These are phyloP conservation scores for Ricordea florida DNA, from an alignment of 92 coral and sea anemone genomes.

Conservation along the genomic window DNA sequence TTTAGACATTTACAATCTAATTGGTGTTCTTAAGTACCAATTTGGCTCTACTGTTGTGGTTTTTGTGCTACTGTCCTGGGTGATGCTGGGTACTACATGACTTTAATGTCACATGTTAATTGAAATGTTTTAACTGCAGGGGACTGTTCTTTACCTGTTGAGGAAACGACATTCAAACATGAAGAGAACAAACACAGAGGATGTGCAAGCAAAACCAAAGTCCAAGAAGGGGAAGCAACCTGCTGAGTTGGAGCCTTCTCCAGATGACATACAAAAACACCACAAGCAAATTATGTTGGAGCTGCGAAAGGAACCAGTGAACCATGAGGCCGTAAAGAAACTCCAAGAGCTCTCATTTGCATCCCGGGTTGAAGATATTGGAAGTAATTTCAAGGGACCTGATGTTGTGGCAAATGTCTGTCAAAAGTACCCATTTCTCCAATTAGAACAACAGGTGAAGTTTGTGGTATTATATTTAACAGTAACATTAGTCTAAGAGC, in stretches of 20 bases:
- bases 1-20: no score
- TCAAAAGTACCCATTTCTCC: slow-evolving; percentile 12
- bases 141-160: not conserved
- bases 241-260: not conserved
- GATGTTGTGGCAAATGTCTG: slow-evolving; percentile 5
- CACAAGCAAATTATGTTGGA: not conserved
- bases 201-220: not conserved
- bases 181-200: not conserved
- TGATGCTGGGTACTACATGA: no score
- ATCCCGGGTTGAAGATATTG: not conserved
- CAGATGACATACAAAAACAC: not conserved
- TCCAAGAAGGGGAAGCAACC: slow-evolving; percentile 8
- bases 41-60: no score
- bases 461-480: no score
- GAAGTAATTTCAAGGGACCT: not conserved
- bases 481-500: no score
- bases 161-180: slow-evolving; percentile 7
- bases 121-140: not conserved
- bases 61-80: no score
- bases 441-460: no score
- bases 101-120: no score
- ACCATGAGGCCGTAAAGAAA: not conserved
- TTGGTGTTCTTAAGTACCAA: no score
- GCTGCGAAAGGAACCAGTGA: slow-evolving; percentile 1
- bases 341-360: not conserved